Evolutionary conservation across 2,888 invertebrate genomes (phyloP), one percentile per base, ranked within the genome.

Genomic region (Leptopterna dolabrata): DNA sequence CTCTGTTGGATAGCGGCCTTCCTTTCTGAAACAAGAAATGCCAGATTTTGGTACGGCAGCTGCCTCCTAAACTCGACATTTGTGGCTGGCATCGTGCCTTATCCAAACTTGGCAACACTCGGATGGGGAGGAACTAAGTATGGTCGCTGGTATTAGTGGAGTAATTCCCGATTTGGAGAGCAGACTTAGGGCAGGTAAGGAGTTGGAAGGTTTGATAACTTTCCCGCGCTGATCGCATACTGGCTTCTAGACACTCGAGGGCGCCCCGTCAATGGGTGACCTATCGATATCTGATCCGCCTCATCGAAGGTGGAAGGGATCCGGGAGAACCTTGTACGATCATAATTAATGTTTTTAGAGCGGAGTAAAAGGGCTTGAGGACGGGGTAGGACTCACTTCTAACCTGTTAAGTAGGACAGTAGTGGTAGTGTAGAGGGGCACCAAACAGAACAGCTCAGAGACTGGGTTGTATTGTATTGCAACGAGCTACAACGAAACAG

Each of bases 21-120:
- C 36, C 85, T 85, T 76, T 85, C 85, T 85, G 85, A 73, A 85
- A 85, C 73, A 51, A 85, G 73, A 76, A 85, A 85, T 3, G 85
- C 85, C 45, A 85, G 73, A 76, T 51, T 85, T 76, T 85, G 85
- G 36, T 76, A 85, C n/a, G 85, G 85, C 43, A 85, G 19, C 36
- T 85, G 85, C 47, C 73, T 84, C 14, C 71, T 36, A 29, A 71
- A 84, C n/a, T 41, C 70, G 3, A 71, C 84, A 19, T 84, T 84
- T 0, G 84, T 71, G 24, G 63, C 63, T n/a, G 84, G 84, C 84
- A 84, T 84, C 19, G 47, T 41, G 47, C 7, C 2, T 2, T 36
- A 36, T 36, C 7, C 36, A 36, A 36, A 36, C 36, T 36, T 36
- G 36, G 76, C 36, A 36, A 14, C 24, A 43, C 36, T 36, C 36